These are phyloP conservation scores for Fragum fragum DNA, from an alignment of 2,888 invertebrate species.

Conservation along the genomic window DNA sequence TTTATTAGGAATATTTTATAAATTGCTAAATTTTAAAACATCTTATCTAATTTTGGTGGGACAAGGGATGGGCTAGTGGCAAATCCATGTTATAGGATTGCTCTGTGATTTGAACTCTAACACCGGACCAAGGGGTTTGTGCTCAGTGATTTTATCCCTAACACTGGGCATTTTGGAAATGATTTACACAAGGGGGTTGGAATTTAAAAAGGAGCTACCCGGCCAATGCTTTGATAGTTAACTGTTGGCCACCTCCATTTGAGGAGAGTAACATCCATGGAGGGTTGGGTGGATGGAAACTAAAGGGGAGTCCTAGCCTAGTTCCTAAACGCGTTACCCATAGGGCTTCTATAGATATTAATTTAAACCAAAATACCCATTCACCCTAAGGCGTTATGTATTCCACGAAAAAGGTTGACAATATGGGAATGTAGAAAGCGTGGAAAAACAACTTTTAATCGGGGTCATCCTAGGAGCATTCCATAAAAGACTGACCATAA, in stretches of 20 bases:
- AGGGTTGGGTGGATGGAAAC: background rate
- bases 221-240: background rate
- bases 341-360: too few relatives aligned
- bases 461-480: too few relatives aligned
- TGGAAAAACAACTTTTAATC: too few relatives aligned
- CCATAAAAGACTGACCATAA: too few relatives aligned
- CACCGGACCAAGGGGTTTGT: too few relatives aligned
- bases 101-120: background rate
- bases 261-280: slow-evolving; percentile 10
- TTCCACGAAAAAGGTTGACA: too few relatives aligned
- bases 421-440: too few relatives aligned
- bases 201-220: background rate
- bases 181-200: background rate
- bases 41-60: background rate
- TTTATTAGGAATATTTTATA: background rate
- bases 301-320: background rate
- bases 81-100: background rate
- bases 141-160: background rate
- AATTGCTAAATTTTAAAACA: background rate
- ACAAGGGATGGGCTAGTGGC: slow-evolving; percentile 3
- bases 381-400: too few relatives aligned
- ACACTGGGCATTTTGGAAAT: background rate
- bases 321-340: too few relatives aligned
- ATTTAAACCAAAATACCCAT: too few relatives aligned
- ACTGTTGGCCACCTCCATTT: slow-evolving; percentile 18